These are phyloP conservation scores for Lytechinus pictus DNA, from an alignment of 35 echinoderm and acorn worm species.

Conservation along the genomic window DNA sequence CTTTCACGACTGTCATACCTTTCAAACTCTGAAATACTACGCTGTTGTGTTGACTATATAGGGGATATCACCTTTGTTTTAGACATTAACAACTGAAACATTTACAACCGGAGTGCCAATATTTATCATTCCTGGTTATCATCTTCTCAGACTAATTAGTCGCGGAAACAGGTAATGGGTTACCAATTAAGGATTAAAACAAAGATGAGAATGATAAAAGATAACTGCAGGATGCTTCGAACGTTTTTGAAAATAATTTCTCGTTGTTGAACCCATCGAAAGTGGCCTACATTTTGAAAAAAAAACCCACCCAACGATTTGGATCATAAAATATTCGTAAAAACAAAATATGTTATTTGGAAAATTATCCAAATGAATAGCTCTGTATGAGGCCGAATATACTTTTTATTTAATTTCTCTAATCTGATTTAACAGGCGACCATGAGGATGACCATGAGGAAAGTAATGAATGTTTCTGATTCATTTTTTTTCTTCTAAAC, in stretches of 20 bases:
- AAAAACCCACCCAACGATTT: not conserved
- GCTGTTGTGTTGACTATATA: no score
- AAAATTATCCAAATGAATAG: not conserved
- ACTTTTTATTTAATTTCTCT: not conserved
- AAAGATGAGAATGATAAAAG: not conserved
- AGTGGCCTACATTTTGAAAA: not conserved
- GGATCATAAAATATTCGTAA: not conserved
- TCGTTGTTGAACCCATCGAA: not conserved
- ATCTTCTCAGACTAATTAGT: not conserved
- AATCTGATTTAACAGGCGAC: not conserved
- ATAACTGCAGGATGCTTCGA: no score
- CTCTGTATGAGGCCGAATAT: not conserved
- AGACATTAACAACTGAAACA: not conserved
- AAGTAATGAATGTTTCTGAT: not conserved
- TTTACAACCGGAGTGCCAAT: not conserved
- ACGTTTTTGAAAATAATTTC: not conserved
- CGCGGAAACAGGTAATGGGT: conserved; percentile 1
- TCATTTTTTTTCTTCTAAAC: not conserved
- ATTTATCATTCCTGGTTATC: not conserved
- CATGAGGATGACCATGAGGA: not conserved
- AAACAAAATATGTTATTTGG: not conserved
- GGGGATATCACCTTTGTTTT: not conserved
- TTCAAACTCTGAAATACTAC: no score
- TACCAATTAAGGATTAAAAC: not conserved
- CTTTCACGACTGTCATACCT: no score